Evolutionary conservation across 1,140 invertebrate species (phyloP).

Genomic region (Zaprionus capensis): DNA sequence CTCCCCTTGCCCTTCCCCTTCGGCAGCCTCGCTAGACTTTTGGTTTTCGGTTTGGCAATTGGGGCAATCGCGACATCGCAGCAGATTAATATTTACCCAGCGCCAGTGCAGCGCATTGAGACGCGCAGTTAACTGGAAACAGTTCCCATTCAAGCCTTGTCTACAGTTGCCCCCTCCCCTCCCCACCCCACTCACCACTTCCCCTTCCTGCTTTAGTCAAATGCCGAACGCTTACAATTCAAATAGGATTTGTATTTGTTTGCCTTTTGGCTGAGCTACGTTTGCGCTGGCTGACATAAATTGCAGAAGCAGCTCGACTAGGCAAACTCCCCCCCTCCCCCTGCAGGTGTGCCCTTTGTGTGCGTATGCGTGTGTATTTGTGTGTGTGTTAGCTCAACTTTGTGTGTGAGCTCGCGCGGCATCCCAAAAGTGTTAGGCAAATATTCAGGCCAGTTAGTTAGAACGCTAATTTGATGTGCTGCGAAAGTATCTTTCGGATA

Average conservation of each 20-base stretch:
- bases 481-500: conserved; percentile 40
- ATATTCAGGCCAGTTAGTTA: conserved; percentile 46
- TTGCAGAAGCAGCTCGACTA: conserved; percentile 37
- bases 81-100: conserved; percentile 50
- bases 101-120: conserved; percentile 45
- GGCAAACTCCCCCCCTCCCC: background rate
- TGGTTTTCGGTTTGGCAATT: conserved; percentile 22
- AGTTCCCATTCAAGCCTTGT: conserved; percentile 18
- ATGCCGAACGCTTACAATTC: conserved; percentile 45
- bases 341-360: background rate
- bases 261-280: conserved; percentile 51
- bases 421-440: conserved; percentile 50
- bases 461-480: conserved; percentile 52
- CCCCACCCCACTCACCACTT: background rate
- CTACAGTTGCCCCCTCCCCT: background rate
- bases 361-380: background rate
- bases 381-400: conserved; percentile 19
- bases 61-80: conserved; percentile 27
- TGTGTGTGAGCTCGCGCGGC: conserved; percentile 18
- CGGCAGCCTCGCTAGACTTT: too few species aligned
- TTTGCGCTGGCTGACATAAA: conserved; percentile 41
- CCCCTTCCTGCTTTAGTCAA: background rate
- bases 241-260: conserved; percentile 56
- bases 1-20: too few species aligned
- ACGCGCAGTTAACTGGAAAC: conserved; percentile 30